Evolutionary conservation across 2,797 vertebrate genomes (phyloP).

Genomic region (Hylomyscus alleni): DNA sequence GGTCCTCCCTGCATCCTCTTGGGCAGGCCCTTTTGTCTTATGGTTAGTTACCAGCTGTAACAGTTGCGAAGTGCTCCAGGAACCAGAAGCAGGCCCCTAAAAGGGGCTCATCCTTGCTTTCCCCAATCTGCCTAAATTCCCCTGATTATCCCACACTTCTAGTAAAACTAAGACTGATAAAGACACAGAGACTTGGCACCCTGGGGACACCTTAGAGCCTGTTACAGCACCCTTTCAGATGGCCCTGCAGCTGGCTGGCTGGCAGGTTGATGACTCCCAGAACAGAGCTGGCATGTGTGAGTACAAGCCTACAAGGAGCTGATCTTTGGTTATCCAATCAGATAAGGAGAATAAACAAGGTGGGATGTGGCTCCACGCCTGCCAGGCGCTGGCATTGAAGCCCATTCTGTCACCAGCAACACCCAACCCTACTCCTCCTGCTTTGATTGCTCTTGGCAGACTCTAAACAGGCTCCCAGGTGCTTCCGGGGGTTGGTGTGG

Average conservation of each 20-base stretch:
- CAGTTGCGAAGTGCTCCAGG: not conserved
- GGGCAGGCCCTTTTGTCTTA: not conserved
- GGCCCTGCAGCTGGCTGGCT: not conserved
- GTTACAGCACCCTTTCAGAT: not conserved
- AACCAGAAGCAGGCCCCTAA: not conserved
- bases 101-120: not conserved
- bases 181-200: not conserved
- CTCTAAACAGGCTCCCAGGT: not conserved
- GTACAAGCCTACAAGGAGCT: not conserved
- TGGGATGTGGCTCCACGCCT: not conserved
- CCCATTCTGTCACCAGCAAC: not conserved
- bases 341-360: not conserved
- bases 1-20: not conserved
- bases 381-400: not conserved
- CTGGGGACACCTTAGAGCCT: not conserved
- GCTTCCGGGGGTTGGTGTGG: not conserved
- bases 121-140: not conserved
- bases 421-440: not conserved
- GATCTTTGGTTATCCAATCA: not conserved
- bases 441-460: not conserved
- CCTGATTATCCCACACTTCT: not conserved
- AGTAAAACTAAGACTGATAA: not conserved
- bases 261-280: not conserved
- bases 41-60: not conserved
- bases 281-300: not conserved